Conservation (phyloP, 1,140 invertebrate genomes). For the Brachionus angularis region DNA sequence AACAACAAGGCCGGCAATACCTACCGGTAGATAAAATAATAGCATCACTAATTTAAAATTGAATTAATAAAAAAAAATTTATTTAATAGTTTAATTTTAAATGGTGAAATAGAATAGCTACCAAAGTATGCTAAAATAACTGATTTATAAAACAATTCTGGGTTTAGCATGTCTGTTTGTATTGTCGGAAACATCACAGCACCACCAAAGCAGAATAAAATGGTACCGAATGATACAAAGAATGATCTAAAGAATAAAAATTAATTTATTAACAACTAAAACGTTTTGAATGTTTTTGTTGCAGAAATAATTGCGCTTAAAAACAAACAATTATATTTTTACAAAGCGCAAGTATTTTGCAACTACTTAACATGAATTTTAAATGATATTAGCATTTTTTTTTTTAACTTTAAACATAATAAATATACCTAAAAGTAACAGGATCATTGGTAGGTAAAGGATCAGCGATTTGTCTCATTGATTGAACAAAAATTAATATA, state of each 20-base stretch:
- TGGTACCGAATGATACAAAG: constrained; percentile 55
- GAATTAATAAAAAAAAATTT: constrained; percentile 41
- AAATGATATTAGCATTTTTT: neutral
- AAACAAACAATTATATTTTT: neutral
- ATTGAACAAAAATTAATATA: constrained; percentile 48
- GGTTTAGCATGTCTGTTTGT: constrained; percentile 59
- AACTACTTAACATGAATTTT: neutral
- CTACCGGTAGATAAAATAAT: constrained; percentile 52
- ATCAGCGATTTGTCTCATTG: constrained; percentile 40
- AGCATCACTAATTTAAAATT: constrained; percentile 50
- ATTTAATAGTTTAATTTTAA: neutral
- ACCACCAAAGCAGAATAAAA: constrained; percentile 58
- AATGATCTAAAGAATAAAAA: constrained; percentile 14
- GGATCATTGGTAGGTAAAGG: constrained; percentile 35
- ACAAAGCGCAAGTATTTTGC: neutral
- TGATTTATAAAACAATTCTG: constrained; percentile 54
- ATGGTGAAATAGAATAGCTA: constrained; percentile 46
- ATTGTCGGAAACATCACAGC: constrained; percentile 59
- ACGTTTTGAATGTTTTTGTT: too few species aligned
- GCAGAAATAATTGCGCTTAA: neutral
- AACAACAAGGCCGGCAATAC: constrained; percentile 48
- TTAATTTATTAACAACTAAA: too few species aligned
- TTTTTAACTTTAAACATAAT: neutral
- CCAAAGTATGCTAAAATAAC: constrained; percentile 54
- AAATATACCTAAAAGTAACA: constrained; percentile 43